Evolutionary conservation across 2,797 vertebrate species (phyloP).

Genomic region (Gouania willdenowi): DNA sequence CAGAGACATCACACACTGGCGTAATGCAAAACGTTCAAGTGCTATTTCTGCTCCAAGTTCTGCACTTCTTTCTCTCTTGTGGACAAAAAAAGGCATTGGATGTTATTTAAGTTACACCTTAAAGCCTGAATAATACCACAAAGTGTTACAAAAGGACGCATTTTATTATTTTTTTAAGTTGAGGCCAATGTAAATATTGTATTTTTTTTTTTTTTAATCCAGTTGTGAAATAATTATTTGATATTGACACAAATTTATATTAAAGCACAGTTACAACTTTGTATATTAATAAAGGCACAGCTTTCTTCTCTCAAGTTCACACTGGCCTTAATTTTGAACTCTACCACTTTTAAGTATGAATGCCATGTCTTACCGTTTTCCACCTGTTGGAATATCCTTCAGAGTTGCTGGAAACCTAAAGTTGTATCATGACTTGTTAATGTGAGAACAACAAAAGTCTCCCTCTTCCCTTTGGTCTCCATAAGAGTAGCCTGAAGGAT

Average conservation of each 20-base stretch:
- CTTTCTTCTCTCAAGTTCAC: too few species aligned
- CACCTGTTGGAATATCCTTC: conserved; percentile 86
- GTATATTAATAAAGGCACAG: too few species aligned
- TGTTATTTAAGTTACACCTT: conserved; percentile 22
- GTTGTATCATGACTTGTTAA: conserved; percentile 39
- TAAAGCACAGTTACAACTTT: too few species aligned
- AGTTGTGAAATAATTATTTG: too few species aligned
- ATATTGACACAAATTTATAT: too few species aligned
- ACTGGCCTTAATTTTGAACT: too few species aligned
- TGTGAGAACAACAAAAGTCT: conserved; percentile 45
- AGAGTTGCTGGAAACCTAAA: conserved; percentile 16
- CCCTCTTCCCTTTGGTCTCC: conserved; percentile 68
- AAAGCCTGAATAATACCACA: conserved; percentile 14
- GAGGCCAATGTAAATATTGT: conserved; percentile 10
- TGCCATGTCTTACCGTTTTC: conserved; percentile 71
- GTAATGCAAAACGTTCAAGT: conserved; percentile 59
- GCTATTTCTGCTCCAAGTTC: conserved; percentile 62
- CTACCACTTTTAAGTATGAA: too few species aligned
- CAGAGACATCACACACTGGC: conserved; percentile 43
- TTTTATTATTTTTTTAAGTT: conserved; percentile 22
- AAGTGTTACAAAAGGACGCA: conserved; percentile 23
- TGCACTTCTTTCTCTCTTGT: conserved; percentile 30
- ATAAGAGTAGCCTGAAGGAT: conserved; percentile 83
- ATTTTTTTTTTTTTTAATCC: conserved; percentile 14
- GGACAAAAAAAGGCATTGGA: conserved; percentile 29